Percentiles rank a stretch among this genome's conserved stretches.
phyloP scores from a whole-genome alignment of 2,113 vertebrate species.

The Cottus gobio region DNA sequence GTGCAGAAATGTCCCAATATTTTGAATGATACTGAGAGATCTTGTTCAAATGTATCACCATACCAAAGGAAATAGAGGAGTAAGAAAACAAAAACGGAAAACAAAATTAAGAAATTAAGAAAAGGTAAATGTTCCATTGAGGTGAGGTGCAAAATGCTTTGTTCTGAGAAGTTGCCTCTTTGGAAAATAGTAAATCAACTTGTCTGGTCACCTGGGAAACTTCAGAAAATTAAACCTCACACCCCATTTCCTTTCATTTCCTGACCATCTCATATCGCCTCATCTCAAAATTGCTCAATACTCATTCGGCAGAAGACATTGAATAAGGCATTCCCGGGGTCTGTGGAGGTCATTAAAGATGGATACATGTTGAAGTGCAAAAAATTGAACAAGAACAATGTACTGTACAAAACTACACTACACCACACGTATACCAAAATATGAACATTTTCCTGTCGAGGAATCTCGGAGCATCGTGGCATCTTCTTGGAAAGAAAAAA shows the following conservation, averaged over 20 bases:
- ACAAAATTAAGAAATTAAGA: constrained; percentile 22
- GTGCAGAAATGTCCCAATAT: constrained; percentile 23
- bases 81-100: constrained; percentile 8
- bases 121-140: constrained; percentile 60
- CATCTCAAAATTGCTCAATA: constrained; percentile 62
- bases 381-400: constrained; percentile 73
- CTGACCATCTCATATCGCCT: constrained; percentile 49
- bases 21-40: constrained; percentile 23
- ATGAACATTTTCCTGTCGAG: constrained; percentile 78
- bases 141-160: constrained; percentile 83
- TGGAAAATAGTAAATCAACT: constrained; percentile 80
- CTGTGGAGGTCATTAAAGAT: constrained; percentile 74
- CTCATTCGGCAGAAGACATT: constrained; percentile 77
- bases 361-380: constrained; percentile 82
- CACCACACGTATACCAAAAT: constrained; percentile 78
- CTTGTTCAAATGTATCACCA: constrained; percentile 36
- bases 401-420: constrained; percentile 84
- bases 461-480: constrained; percentile 82
- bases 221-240: constrained; percentile 60
- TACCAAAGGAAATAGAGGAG: constrained; percentile 37
- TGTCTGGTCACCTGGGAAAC: constrained; percentile 75
- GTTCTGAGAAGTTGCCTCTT: constrained; percentile 81
- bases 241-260: constrained; percentile 51
- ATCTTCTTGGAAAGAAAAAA: constrained; percentile 76
- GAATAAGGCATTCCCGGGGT: constrained; percentile 83